Conservation (phyloP, 2,888 invertebrate species). For the Entomobrya proxima region DNA sequence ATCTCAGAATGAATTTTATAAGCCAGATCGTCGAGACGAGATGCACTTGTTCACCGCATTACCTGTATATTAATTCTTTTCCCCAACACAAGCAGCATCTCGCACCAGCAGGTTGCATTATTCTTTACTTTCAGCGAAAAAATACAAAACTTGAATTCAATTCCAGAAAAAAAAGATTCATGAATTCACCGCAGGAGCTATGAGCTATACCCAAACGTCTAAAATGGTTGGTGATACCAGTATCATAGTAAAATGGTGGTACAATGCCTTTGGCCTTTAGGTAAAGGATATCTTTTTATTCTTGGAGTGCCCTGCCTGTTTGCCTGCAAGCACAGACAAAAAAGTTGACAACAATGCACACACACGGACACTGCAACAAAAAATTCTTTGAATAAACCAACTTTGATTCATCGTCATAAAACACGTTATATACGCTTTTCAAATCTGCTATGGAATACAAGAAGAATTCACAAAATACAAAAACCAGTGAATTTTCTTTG, state of each 20-base stretch:
- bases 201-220: background rate
- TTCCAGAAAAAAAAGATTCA: constrained; percentile 59
- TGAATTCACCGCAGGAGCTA: constrained; percentile 62
- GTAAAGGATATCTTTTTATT: constrained; percentile 34
- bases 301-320: constrained; percentile 30
- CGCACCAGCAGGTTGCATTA: constrained; percentile 54
- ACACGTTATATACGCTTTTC: constrained; percentile 45
- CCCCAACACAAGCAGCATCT: constrained; percentile 35
- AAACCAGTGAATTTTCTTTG: constrained; percentile 7
- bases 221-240: constrained; percentile 2
- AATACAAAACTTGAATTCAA: constrained; percentile 52
- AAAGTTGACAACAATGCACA: constrained; percentile 62
- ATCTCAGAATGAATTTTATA: background rate
- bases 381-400: constrained; percentile 21
- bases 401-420: constrained; percentile 36
- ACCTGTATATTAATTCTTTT: background rate
- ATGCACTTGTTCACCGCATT: background rate
- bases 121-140: constrained; percentile 18
- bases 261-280: constrained; percentile 42
- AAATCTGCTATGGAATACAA: background rate
- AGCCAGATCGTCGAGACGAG: background rate
- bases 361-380: background rate
- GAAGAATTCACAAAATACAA: background rate
- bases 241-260: constrained; percentile 1
- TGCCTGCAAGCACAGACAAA: background rate